Conservation (phyloP, 2,888 invertebrate species). For the Falcaria lacertinaria region DNA sequence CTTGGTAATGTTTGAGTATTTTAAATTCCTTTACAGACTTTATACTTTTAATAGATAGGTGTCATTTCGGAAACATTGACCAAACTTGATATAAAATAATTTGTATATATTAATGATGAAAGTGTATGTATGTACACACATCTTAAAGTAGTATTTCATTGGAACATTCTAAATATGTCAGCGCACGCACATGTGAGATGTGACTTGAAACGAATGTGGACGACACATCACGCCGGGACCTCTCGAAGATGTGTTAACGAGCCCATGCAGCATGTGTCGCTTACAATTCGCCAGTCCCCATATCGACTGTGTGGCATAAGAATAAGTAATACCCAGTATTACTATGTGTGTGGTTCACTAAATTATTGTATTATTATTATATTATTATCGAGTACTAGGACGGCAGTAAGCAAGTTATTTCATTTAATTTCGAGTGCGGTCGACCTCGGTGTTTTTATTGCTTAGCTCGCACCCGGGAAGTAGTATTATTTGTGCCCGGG, state of each 20-base stretch:
- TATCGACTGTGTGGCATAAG: no score
- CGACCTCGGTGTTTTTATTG: slow-evolving; percentile 23
- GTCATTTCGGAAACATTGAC: no score
- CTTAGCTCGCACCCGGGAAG: no score
- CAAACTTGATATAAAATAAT: no score
- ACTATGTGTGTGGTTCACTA: no score
- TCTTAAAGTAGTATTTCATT: background rate
- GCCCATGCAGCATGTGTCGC: background rate
- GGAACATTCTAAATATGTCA: background rate
- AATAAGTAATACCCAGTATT: no score
- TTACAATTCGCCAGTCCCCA: no score
- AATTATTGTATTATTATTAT: background rate
- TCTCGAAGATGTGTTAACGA: background rate
- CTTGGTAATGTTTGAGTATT: no score
- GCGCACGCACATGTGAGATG: background rate
- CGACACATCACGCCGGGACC: background rate
- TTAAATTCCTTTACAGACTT: no score
- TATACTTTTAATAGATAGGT: no score
- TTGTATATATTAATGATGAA: no score
- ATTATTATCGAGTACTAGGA: slow-evolving; percentile 1
- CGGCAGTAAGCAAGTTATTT: slow-evolving; percentile 3
- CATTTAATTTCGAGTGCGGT: slow-evolving; percentile 5
- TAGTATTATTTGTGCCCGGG: slow-evolving; percentile 11
- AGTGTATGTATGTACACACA: background rate
- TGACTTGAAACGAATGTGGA: background rate